These are phyloP conservation scores for Pandemis heparana DNA, from an alignment of 2,888 invertebrate genomes.

Conservation along the genomic window DNA sequence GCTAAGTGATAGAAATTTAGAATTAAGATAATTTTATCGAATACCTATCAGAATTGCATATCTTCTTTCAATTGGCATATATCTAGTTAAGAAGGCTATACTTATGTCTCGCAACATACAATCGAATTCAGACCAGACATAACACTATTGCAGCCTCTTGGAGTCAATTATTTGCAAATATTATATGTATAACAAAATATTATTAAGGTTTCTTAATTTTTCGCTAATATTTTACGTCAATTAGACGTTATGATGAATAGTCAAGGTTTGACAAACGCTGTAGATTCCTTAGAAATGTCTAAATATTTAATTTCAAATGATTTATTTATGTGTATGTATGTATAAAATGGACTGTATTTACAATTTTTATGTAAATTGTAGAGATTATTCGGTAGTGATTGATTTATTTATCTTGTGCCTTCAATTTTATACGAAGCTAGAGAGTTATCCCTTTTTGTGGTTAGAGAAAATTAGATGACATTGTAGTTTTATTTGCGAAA, in stretches of 20 bases:
- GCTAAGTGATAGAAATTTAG: conserved; percentile 40
- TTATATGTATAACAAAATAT: conserved; percentile 25
- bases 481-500: conserved; percentile 18
- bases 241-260: conserved; percentile 23
- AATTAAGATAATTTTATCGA: conserved; percentile 25
- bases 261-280: conserved; percentile 8
- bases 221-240: conserved; percentile 35
- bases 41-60: conserved; percentile 32
- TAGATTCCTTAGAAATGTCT: conserved; percentile 14
- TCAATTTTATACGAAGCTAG: conserved; percentile 39
- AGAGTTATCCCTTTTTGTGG: conserved; percentile 11
- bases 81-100: not conserved
- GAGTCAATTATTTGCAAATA: conserved; percentile 42
- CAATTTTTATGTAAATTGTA: conserved; percentile 45
- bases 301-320: conserved; percentile 12
- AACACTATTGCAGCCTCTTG: conserved; percentile 27
- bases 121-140: conserved; percentile 2
- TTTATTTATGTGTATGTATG: conserved; percentile 14
- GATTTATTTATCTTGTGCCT: conserved; percentile 37
- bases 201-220: conserved; percentile 29
- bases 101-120: not conserved
- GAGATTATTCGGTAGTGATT: conserved; percentile 3
- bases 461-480: conserved; percentile 13
- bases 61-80: conserved; percentile 20
- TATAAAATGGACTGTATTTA: conserved; percentile 42